phyloP scores from a whole-genome alignment of 2,113 vertebrate species.

The Bungarus multicinctus region DNA sequence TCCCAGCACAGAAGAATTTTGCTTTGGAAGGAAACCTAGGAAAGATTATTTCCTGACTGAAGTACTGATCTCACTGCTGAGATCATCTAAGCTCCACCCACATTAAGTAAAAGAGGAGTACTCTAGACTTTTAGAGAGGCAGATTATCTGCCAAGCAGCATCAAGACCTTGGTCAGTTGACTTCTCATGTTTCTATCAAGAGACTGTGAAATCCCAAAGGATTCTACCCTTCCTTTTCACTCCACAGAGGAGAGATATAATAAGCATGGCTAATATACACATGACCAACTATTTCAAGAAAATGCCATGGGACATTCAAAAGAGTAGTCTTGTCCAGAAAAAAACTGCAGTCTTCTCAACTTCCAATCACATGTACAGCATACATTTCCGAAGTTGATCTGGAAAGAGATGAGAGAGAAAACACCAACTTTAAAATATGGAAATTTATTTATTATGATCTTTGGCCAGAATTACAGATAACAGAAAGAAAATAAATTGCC shows the following conservation, averaged over 20 bases:
- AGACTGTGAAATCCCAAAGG: neutral
- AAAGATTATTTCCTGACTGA: neutral
- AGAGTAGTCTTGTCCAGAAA: neutral
- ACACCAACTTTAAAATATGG: neutral
- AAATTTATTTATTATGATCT: neutral
- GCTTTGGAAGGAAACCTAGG: neutral
- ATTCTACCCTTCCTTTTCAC: neutral
- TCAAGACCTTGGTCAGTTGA: neutral
- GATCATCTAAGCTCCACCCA: constrained; percentile 7
- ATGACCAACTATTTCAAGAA: neutral
- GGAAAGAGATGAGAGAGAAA: neutral
- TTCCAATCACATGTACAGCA: neutral
- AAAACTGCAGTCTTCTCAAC: neutral
- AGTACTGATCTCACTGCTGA: constrained; percentile 5
- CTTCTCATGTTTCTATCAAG: neutral
- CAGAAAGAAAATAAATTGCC: neutral
- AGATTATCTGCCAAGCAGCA: neutral
- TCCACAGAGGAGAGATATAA: neutral
- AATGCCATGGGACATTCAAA: neutral
- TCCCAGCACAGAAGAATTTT: constrained; percentile 14
- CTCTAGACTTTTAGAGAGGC: neutral
- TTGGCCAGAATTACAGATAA: neutral
- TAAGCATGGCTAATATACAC: neutral
- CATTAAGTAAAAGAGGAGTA: neutral
- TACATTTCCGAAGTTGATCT: neutral